Evolutionary conservation across 2,888 invertebrate genomes (phyloP).

Genomic region (Clostera curtula): DNA sequence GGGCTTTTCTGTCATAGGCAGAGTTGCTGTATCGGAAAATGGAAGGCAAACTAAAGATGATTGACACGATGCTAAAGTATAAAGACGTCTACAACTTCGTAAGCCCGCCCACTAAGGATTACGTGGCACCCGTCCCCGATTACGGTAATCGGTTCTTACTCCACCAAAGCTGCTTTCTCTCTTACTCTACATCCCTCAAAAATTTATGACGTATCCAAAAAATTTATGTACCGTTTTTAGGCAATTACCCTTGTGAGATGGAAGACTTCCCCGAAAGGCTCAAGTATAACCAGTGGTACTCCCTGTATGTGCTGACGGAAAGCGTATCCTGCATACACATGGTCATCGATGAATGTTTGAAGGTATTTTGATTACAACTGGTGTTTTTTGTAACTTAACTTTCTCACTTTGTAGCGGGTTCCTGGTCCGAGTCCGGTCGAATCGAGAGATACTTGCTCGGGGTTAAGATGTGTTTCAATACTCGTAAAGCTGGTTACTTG

Average conservation of each 20-base stretch:
- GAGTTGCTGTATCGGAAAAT: slow-evolving; percentile 73
- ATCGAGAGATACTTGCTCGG: too few relatives aligned
- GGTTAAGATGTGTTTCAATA: too few relatives aligned
- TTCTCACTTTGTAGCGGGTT: too few relatives aligned
- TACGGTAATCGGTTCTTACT: slow-evolving; percentile 33
- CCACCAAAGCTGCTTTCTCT: background rate
- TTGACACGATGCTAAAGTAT: slow-evolving; percentile 55
- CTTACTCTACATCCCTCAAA: background rate
- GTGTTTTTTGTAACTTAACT: too few relatives aligned
- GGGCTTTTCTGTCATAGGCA: too few relatives aligned
- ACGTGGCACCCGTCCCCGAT: slow-evolving; percentile 48
- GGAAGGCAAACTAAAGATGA: slow-evolving; percentile 79
- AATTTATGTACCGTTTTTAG: slow-evolving; percentile 23
- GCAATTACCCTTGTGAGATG: slow-evolving; percentile 66
- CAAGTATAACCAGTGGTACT: slow-evolving; percentile 74
- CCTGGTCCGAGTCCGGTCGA: too few relatives aligned
- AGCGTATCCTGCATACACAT: slow-evolving; percentile 74
- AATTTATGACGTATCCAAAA: background rate
- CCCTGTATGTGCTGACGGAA: slow-evolving; percentile 75
- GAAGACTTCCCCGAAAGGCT: slow-evolving; percentile 60
- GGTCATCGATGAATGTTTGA: slow-evolving; percentile 77
- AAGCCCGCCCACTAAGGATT: slow-evolving; percentile 49
- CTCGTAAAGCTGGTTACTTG: too few relatives aligned
- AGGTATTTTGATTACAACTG: too few relatives aligned
- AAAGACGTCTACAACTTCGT: slow-evolving; percentile 69